A percentile compares a stretch with the other conserved stretches of the same genome.
Evolutionary conservation across 2,888 invertebrate species (phyloP).

Genomic region (Sinelater perroti): DNA sequence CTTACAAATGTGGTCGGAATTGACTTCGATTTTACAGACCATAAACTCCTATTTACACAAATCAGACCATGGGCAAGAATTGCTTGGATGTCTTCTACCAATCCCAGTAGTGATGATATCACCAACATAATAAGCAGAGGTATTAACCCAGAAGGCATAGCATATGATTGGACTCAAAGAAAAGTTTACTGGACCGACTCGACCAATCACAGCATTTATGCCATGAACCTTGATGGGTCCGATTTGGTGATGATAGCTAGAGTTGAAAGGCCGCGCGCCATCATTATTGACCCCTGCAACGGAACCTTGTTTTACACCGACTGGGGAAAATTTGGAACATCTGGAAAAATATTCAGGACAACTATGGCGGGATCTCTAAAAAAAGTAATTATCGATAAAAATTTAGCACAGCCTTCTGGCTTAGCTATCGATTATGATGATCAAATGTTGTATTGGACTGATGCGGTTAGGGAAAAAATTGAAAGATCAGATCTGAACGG

Average conservation of each 20-base stretch:
- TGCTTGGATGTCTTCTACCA: constrained; percentile 79
- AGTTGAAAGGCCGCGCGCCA: constrained; percentile 92
- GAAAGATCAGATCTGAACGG: constrained; percentile 92
- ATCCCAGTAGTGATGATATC: constrained; percentile 70
- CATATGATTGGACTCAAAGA: constrained; percentile 97
- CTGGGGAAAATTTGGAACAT: constrained; percentile 92
- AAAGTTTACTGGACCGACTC: constrained; percentile 99
- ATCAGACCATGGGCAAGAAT: constrained; percentile 91
- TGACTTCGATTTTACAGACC: constrained; percentile 92
- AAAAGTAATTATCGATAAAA: constrained; percentile 86
- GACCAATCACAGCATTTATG: constrained; percentile 91
- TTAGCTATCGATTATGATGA: constrained; percentile 96
- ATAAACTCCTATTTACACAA: constrained; percentile 90
- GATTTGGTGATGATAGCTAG: constrained; percentile 91
- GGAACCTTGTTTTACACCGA: constrained; percentile 96
- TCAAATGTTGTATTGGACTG: constrained; percentile 94
- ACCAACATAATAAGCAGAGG: constrained; percentile 78
- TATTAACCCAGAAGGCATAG: constrained; percentile 92
- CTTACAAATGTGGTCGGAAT: constrained; percentile 93
- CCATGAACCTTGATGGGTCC: constrained; percentile 90
- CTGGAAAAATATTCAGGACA: constrained; percentile 92
- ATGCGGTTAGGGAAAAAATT: constrained; percentile 94
- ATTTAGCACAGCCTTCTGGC: constrained; percentile 94
- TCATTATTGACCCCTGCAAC: constrained; percentile 96
- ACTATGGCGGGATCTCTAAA: constrained; percentile 97